Evolutionary conservation across 2,888 invertebrate species (phyloP).

Genomic region (Trachelus iudaicus): DNA sequence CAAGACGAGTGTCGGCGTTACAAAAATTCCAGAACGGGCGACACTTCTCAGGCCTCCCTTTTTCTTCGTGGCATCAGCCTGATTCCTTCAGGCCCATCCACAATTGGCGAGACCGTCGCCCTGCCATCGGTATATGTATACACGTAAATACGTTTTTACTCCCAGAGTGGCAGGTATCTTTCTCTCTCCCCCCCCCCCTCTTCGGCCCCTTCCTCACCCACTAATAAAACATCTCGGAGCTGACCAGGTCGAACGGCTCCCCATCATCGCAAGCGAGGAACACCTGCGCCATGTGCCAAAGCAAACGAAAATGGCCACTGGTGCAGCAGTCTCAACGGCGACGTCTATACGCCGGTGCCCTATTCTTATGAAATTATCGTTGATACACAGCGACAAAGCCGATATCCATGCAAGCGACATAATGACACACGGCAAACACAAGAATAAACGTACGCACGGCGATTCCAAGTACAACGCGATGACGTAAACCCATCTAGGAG

Average conservation of each 20-base stretch:
- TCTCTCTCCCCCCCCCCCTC: not conserved
- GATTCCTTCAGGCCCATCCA: slow-evolving; percentile 32
- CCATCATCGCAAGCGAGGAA: not conserved
- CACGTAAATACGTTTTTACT: not conserved
- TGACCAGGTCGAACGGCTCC: not conserved
- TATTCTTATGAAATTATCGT: not conserved
- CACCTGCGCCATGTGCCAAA: not conserved
- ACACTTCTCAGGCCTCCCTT: not conserved
- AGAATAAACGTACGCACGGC: not conserved
- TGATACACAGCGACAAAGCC: not conserved
- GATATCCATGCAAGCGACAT: not conserved
- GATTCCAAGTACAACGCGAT: not conserved
- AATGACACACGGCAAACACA: not conserved
- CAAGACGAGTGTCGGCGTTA: slow-evolving; percentile 5
- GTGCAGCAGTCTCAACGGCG: not conserved
- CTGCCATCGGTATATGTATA: not conserved
- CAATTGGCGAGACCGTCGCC: slow-evolving; percentile 39
- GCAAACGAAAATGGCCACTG: not conserved
- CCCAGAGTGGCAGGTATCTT: not conserved
- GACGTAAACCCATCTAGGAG: not conserved
- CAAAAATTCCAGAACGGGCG: not conserved
- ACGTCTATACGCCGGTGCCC: not conserved
- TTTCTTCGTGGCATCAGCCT: not conserved
- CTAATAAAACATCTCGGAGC: not conserved
- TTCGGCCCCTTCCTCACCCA: slow-evolving; percentile 3